Conservation (phyloP, 2,888 invertebrate species). For the Conchocele bisecta region DNA sequence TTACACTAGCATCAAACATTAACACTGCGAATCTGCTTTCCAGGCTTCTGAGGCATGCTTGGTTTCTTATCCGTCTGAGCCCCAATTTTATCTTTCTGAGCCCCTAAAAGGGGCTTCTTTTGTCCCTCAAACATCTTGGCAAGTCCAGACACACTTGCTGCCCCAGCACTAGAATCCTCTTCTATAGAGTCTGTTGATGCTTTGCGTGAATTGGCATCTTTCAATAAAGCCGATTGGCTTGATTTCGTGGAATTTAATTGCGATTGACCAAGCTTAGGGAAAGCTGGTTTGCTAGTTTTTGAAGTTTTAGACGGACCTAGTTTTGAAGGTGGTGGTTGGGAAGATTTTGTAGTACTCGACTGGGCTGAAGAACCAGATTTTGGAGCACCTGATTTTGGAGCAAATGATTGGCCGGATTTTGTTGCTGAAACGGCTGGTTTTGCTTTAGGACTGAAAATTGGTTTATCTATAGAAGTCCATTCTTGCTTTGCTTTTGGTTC, state of each 20-base stretch:
- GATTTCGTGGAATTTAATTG: too few species aligned
- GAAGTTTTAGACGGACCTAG: too few species aligned
- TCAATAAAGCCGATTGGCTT: too few species aligned
- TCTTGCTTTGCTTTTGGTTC: constrained; percentile 4
- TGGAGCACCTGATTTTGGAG: not conserved
- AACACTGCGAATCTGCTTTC: constrained; percentile 55
- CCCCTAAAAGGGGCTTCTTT: constrained; percentile 50
- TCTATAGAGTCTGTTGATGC: constrained; percentile 53
- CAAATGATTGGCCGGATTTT: not conserved
- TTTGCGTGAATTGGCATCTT: constrained; percentile 19
- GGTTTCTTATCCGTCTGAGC: constrained; percentile 32
- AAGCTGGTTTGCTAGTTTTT: too few species aligned
- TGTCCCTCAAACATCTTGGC: constrained; percentile 52
- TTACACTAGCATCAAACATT: constrained; percentile 57
- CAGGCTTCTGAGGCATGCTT: constrained; percentile 50
- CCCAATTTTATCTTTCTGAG: constrained; percentile 21
- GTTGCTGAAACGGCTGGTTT: constrained; percentile 31
- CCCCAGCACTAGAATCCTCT: constrained; percentile 46
- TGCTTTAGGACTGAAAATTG: constrained; percentile 48
- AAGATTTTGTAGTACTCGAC: constrained; percentile 11
- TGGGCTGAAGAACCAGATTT: constrained; percentile 7
- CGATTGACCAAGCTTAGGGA: too few species aligned
- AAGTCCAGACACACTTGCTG: constrained; percentile 55
- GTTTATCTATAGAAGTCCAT: constrained; percentile 26
- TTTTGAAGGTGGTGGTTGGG: not conserved